Evolutionary conservation across 2,113 vertebrate genomes (phyloP).

Genomic region (Dermatemys mawii): DNA sequence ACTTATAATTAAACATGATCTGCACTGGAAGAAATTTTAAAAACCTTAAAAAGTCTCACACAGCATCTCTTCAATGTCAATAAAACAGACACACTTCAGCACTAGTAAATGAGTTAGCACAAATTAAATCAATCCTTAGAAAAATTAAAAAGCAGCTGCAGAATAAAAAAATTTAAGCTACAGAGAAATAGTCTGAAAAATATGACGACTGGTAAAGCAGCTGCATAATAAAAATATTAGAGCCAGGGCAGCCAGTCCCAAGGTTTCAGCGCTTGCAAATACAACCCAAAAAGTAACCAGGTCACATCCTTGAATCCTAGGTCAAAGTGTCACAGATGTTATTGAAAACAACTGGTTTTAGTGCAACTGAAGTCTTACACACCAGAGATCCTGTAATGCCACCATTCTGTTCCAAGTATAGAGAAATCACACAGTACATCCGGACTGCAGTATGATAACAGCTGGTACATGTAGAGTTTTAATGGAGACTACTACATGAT

Average conservation of each 20-base stretch:
- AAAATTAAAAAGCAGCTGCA: not conserved
- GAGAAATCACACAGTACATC: not conserved
- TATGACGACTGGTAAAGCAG: not conserved
- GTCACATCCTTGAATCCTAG: not conserved
- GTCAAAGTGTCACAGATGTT: not conserved
- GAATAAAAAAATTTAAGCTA: constrained; percentile 17
- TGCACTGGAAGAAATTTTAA: not conserved
- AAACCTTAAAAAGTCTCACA: constrained; percentile 44
- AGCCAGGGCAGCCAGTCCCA: not conserved
- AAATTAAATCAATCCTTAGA: not conserved
- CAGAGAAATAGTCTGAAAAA: constrained; percentile 28
- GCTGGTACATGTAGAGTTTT: not conserved
- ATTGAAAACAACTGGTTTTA: not conserved
- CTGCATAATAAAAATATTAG: not conserved
- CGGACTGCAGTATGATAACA: not conserved
- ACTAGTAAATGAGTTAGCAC: not conserved
- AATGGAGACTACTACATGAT: constrained; percentile 3
- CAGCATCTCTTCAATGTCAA: constrained; percentile 44
- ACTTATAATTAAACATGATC: constrained; percentile 41
- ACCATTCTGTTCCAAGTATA: not conserved
- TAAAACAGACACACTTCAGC: constrained; percentile 44
- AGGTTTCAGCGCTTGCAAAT: not conserved
- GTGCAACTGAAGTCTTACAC: not conserved
- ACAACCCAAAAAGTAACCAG: not conserved
- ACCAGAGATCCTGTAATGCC: not conserved